Conservation (phyloP, 2,113 vertebrate species). For the Microcebus lehilahytsara region DNA sequence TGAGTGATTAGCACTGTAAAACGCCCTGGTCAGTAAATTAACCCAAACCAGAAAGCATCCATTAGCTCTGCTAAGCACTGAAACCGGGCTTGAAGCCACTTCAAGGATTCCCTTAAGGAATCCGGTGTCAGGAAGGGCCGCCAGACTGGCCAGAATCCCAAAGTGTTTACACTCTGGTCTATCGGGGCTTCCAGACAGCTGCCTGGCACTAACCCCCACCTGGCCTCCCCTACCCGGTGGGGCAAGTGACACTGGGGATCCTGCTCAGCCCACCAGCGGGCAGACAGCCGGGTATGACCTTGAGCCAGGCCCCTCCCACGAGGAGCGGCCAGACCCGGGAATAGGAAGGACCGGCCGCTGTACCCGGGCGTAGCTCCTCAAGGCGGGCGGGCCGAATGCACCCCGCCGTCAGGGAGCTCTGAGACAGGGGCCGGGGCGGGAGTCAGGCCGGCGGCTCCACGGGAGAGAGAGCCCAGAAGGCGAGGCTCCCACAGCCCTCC, state of each 20-base stretch:
- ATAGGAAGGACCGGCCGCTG: background rate
- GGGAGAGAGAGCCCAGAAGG: background rate
- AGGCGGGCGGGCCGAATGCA: background rate
- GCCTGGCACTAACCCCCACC: conserved; percentile 12
- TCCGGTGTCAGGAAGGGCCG: conserved; percentile 16
- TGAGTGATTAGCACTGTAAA: background rate
- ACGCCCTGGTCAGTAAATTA: background rate
- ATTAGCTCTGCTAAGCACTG: background rate
- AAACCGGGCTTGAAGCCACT: conserved; percentile 29
- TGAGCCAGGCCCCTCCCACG: conserved; percentile 70
- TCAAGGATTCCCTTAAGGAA: conserved; percentile 54
- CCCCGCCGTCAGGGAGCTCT: background rate
- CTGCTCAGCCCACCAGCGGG: background rate
- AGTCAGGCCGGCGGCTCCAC: background rate
- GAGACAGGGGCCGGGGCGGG: background rate
- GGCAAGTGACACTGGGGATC: conserved; percentile 47
- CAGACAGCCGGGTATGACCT: conserved; percentile 64
- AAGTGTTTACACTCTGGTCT: background rate
- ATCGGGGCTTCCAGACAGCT: conserved; percentile 8
- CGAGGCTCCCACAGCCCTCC: background rate
- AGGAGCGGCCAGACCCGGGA: background rate
- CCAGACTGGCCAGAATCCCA: conserved; percentile 41
- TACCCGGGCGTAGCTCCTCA: background rate
- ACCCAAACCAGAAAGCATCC: background rate
- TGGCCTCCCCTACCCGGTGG: background rate